phyloP scores from a whole-genome alignment of 2,113 vertebrate species.

The Regulus satrapa region DNA sequence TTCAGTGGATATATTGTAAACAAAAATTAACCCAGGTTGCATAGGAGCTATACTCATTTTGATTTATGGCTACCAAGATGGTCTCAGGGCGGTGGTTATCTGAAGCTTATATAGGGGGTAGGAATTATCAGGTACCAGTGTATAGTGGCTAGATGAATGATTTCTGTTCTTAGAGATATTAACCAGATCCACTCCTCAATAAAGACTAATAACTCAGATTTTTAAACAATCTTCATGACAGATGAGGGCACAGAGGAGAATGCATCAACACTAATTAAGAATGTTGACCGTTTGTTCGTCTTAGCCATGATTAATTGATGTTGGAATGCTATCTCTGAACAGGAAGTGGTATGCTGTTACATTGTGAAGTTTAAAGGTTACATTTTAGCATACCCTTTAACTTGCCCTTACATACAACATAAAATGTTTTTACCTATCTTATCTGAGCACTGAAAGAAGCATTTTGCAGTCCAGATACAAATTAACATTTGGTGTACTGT shows the following conservation, averaged over 20 bases:
- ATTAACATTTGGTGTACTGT: neutral
- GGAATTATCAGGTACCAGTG: slow-evolving; percentile 75
- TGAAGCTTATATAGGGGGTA: slow-evolving; percentile 67
- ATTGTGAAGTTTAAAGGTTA: slow-evolving; percentile 84
- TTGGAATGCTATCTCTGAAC: slow-evolving; percentile 81
- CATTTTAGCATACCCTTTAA: slow-evolving; percentile 81
- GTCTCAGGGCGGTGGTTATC: slow-evolving; percentile 83
- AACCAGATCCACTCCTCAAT: slow-evolving; percentile 89
- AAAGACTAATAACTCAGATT: slow-evolving; percentile 91
- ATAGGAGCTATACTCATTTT: slow-evolving; percentile 80
- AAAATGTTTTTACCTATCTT: slow-evolving; percentile 44
- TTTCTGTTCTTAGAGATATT: slow-evolving; percentile 81
- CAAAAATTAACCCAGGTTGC: slow-evolving; percentile 81
- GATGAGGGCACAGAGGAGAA: slow-evolving; percentile 81
- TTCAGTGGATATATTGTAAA: slow-evolving; percentile 77
- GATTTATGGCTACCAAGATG: slow-evolving; percentile 79
- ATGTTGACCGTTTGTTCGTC: slow-evolving; percentile 79
- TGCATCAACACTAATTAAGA: slow-evolving; percentile 83
- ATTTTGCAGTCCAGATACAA: neutral
- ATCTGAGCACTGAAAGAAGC: slow-evolving; percentile 18
- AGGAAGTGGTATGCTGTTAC: slow-evolving; percentile 85
- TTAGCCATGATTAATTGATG: slow-evolving; percentile 81
- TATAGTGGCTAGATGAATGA: slow-evolving; percentile 73
- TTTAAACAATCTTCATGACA: slow-evolving; percentile 90
- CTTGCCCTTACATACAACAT: slow-evolving; percentile 64